These are phyloP conservation scores for Tenthredo distinguenda DNA, from an alignment of 2,888 invertebrate species.

Conservation along the genomic window DNA sequence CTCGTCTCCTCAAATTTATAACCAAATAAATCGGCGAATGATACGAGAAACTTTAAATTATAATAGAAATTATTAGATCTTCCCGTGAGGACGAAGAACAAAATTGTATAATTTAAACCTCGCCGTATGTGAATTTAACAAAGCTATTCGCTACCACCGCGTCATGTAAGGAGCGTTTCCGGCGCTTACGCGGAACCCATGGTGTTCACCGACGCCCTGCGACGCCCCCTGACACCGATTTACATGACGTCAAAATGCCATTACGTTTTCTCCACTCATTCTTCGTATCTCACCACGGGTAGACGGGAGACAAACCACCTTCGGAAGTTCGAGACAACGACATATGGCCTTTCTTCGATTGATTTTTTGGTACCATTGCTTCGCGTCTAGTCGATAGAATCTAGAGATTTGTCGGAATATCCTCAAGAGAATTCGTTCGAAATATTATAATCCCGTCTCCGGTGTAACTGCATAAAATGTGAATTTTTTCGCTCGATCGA, in stretches of 20 bases:
- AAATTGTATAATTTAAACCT: neutral
- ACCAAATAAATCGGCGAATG: neutral
- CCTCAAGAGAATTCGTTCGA: neutral
- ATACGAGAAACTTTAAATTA: neutral
- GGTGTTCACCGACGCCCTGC: constrained; percentile 11
- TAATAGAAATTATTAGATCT: neutral
- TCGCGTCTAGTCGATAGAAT: neutral
- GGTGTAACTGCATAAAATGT: neutral
- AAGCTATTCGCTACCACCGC: neutral
- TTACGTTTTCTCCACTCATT: constrained; percentile 28
- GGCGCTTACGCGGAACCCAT: constrained; percentile 18
- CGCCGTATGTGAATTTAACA: constrained; percentile 6
- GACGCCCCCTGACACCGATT: constrained; percentile 32
- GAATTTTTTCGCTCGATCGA: neutral
- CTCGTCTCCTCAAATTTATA: neutral
- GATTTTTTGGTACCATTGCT: constrained; percentile 19
- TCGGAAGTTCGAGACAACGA: constrained; percentile 44
- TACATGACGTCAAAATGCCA: constrained; percentile 48
- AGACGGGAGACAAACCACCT: constrained; percentile 38
- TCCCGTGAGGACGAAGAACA: neutral
- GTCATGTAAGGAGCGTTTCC: constrained; percentile 36
- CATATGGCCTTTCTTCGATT: constrained; percentile 41
- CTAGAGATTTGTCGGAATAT: neutral
- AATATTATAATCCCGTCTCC: neutral
- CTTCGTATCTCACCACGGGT: constrained; percentile 11